Base-by-base conservation (phyloP, 2,113 vertebrate genomes). In the Tragelaphus imberbis region DNA sequence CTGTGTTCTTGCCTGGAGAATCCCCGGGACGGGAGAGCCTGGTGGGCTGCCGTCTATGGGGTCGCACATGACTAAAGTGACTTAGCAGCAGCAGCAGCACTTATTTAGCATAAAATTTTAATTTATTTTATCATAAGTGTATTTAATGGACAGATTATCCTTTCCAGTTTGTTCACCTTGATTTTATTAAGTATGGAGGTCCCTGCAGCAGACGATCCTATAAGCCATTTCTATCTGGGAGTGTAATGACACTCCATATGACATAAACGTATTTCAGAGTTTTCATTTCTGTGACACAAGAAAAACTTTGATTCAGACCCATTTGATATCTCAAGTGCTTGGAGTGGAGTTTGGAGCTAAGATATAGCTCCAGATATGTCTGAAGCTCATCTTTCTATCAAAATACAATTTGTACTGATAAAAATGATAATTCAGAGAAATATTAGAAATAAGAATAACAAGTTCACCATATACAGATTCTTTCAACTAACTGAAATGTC, bases 21-120 rank as follows among this genome's bases (percentile, higher is more conserved):
- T 68, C 33, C 61, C 61, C 8, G 17, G 9, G 9, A 0, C 0
- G 0, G n/a, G 2, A 1, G 33, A 2, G n/a, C 65, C 8, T 68
- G 65, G 65, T 71, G 17, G 65, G 65, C 65, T 68, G 17, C 8
- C 0, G 0, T 68, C 65, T 68, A 68, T 11, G 65, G 65, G 16
- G 2, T 68, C 33, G 0, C 17, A 68, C 33, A 68, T 0, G 1
- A 21, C 65, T 36, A 4, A 36, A 36, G n/a, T 0, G 3, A 71
- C 65, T 71, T 68, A 36, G 17, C 65, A 36, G n/a, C 17, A 68
- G 17, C n/a, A 36, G n/a, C 65, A 36, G 19, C 8, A 89, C 58
- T 86, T 82, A 92, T 36, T 90, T 68, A 90, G 61, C 51, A 94
- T 86, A 80, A 86, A 61, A 9, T 47, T 96, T 93, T 93, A 4